phyloP scores from a whole-genome alignment of 1,140 invertebrate species.

The Cotesia chilonis region DNA sequence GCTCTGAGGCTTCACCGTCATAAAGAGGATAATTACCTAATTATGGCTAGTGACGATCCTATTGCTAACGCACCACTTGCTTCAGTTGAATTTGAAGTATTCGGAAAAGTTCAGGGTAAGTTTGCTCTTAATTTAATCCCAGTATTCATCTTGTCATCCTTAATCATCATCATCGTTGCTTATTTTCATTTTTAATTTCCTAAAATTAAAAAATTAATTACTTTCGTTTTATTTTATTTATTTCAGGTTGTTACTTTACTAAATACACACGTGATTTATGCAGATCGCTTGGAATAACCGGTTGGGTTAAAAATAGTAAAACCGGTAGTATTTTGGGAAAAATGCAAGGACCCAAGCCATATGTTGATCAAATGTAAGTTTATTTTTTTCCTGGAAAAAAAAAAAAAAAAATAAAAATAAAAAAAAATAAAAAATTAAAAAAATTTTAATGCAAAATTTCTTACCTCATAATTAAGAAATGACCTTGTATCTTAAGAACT shows the following conservation, averaged over 20 bases:
- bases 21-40: constrained; percentile 34
- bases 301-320: constrained; percentile 93
- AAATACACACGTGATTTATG: constrained; percentile 86
- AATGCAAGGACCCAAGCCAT: constrained; percentile 81
- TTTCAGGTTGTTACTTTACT: constrained; percentile 82
- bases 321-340: constrained; percentile 86
- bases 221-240: neutral
- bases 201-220: neutral
- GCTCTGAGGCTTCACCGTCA: constrained; percentile 15
- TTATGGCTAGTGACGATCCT: constrained; percentile 71
- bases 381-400: constrained; percentile 38
- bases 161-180: neutral
- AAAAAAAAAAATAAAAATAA: neutral
- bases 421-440: neutral
- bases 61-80: constrained; percentile 68
- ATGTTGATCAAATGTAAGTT: constrained; percentile 86
- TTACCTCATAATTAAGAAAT: neutral
- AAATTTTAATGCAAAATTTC: neutral
- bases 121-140: constrained; percentile 6
- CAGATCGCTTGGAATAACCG: constrained; percentile 75
- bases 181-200: neutral
- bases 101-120: constrained; percentile 87
- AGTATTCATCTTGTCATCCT: too few species aligned
- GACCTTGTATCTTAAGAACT: too few species aligned
- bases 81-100: constrained; percentile 89